Base-by-base conservation (phyloP, 2,797 vertebrate species). In the Galagoides demidoff region DNA sequence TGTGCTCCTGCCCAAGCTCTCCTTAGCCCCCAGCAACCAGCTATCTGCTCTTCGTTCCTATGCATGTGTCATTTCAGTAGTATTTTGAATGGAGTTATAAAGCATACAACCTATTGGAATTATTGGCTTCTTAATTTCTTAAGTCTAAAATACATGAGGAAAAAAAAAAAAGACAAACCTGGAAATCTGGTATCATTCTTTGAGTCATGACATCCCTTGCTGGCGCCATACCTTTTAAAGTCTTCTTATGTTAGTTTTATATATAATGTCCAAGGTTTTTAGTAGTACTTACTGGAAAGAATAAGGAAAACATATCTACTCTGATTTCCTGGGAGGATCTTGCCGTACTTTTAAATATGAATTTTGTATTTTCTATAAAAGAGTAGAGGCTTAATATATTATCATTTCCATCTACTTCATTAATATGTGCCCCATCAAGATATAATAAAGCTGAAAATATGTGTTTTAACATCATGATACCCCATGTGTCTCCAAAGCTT, bases 341-440 rank as follows among this genome's bases (percentile, higher is more conserved):
- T 79, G 43, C 59, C 3, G 82, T 63, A 39, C 39, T 81, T 94
- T 78, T 52, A 84, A 89, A 87, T 0, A 13, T 12, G 57, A 12
- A 78, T 19, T 79, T n/a, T n/a, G n/a, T n/a, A n/a, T n/a, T n/a
- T n/a, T n/a, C n/a, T 34, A 66, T 57, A 82, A 90, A 81, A 93
- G 74, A 77, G 14, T 86, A 39, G 19, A 79, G 10, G 5, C 19
- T 85, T 90, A 78, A 29, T 66, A 77, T 70, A 45, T 31, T 52
- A 89, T 10, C 27, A n/a, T 81, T 92, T 94, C 79, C 31, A 77
- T 73, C 29, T 64, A 59, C 34, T 94, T 90, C 57, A 73, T 13
- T 23, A 63, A 93, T 84, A 25, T 9, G 64, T 70, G 3, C 6
- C 19, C 2, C 77, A 61, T 64, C 6, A 34, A 93, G n/a, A 77